A percentile compares a stretch with the other conserved stretches of the same genome.
phyloP scores from a whole-genome alignment of 2,797 vertebrate species.

The Rhinella marina region DNA sequence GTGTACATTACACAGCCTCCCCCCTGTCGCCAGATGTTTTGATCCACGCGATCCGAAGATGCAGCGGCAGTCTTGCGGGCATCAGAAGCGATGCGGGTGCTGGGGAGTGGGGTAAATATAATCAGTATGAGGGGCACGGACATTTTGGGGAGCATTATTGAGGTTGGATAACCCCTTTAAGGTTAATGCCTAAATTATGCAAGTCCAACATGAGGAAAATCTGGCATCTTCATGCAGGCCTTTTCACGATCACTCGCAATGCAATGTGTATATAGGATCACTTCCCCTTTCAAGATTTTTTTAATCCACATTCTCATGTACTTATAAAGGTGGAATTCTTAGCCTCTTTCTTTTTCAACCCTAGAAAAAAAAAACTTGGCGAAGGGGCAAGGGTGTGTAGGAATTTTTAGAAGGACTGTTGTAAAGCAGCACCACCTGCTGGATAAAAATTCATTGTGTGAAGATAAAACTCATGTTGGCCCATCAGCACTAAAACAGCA shows the following conservation, averaged over 20 bases:
- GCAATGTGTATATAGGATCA: background rate
- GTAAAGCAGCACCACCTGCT: background rate
- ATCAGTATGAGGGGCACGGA: no score
- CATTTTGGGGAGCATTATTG: no score
- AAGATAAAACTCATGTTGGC: no score
- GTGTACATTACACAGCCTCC: no score
- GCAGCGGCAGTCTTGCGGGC: no score
- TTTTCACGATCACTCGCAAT: background rate
- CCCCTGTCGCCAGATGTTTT: no score
- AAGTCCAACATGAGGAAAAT: no score
- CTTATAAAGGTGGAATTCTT: background rate
- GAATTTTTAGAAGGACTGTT: background rate
- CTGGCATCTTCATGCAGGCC: background rate
- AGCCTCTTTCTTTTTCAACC: background rate
- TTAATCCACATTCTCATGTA: background rate
- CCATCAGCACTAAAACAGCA: background rate
- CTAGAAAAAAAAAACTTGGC: background rate
- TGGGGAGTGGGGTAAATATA: no score
- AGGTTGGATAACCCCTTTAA: no score
- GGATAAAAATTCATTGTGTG: background rate
- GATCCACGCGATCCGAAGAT: no score
- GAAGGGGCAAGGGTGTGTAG: slow-evolving; percentile 10
- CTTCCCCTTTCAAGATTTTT: background rate
- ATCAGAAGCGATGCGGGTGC: no score
- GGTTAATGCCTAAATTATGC: no score